These are phyloP conservation scores for Hyles lineata DNA, from an alignment of 2,888 invertebrate genomes.

Conservation along the genomic window DNA sequence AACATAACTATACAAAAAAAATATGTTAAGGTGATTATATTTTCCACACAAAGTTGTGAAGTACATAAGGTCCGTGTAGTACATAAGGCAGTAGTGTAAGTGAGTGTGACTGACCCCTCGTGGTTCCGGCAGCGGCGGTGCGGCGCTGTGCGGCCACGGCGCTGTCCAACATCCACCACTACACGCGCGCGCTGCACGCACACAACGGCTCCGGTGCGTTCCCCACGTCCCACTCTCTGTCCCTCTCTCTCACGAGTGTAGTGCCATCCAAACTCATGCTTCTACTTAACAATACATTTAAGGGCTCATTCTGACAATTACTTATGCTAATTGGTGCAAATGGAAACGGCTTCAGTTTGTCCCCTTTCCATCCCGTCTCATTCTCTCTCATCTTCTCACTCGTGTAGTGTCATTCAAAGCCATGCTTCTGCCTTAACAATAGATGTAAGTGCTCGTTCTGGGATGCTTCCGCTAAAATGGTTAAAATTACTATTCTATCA, in stretches of 20 bases:
- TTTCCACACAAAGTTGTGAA: too few relatives aligned
- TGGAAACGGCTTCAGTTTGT: too few relatives aligned
- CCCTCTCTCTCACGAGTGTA: slow-evolving; percentile 30
- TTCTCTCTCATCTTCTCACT: too few relatives aligned
- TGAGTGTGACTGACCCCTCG: neutral
- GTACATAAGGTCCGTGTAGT: too few relatives aligned
- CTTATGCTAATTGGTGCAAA: neutral
- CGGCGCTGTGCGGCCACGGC: slow-evolving; percentile 78
- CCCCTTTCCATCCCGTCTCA: too few relatives aligned
- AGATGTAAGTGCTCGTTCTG: too few relatives aligned
- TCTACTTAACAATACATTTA: neutral
- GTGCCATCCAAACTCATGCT: neutral
- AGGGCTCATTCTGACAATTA: neutral
- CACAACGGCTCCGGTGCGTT: slow-evolving; percentile 62
- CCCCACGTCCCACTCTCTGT: slow-evolving; percentile 31
- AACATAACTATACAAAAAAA: too few relatives aligned
- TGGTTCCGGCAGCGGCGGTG: slow-evolving; percentile 6
- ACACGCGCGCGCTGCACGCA: slow-evolving; percentile 83
- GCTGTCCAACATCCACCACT: slow-evolving; percentile 87
- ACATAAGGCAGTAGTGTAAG: neutral
- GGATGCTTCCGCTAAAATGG: too few relatives aligned
- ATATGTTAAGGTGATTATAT: too few relatives aligned
- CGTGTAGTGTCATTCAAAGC: too few relatives aligned
- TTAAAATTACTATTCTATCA: too few relatives aligned
- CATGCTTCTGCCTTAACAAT: too few relatives aligned